These are phyloP conservation scores for Tachycineta bicolor DNA, from an alignment of 2,113 vertebrate genomes.

Conservation along the genomic window DNA sequence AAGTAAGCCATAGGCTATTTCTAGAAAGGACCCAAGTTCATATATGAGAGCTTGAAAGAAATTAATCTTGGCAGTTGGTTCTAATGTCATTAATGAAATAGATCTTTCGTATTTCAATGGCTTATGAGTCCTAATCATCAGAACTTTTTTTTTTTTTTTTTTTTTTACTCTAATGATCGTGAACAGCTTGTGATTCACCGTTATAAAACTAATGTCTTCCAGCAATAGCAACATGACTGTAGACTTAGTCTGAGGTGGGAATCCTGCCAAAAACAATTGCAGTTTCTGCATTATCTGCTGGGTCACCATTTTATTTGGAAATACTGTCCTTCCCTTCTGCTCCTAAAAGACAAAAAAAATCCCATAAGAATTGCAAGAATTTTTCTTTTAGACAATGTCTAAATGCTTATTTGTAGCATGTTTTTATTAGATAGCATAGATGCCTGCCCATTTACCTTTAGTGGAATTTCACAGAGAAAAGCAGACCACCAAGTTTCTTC, in stretches of 20 bases:
- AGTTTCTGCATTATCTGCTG: not conserved
- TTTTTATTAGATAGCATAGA: not conserved
- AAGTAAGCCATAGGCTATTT: not conserved
- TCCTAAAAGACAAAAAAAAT: not conserved
- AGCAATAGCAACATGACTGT: not conserved
- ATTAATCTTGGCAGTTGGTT: not conserved
- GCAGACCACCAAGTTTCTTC: not conserved
- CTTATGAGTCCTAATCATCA: not conserved
- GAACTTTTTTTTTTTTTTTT: not conserved
- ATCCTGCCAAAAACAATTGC: not conserved
- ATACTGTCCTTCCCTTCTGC: not conserved
- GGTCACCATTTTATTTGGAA: not conserved
- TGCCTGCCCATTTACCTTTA: not conserved
- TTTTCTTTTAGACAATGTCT: not conserved
- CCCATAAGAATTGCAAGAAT: not conserved
- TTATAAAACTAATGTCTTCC: conserved; percentile 5
- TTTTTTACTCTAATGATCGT: not conserved
- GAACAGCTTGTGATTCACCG: conserved; percentile 1
- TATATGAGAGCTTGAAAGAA: not conserved
- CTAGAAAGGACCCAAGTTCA: not conserved
- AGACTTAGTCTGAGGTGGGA: not conserved
- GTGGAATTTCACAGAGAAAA: not conserved
- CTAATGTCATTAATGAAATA: not conserved
- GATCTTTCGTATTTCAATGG: not conserved
- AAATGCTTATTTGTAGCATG: not conserved